A percentile compares a stretch with the other conserved stretches of the same genome.
These are phyloP conservation scores for Blennius ocellaris DNA, from an alignment of 2,113 vertebrate genomes.

Conservation along the genomic window DNA sequence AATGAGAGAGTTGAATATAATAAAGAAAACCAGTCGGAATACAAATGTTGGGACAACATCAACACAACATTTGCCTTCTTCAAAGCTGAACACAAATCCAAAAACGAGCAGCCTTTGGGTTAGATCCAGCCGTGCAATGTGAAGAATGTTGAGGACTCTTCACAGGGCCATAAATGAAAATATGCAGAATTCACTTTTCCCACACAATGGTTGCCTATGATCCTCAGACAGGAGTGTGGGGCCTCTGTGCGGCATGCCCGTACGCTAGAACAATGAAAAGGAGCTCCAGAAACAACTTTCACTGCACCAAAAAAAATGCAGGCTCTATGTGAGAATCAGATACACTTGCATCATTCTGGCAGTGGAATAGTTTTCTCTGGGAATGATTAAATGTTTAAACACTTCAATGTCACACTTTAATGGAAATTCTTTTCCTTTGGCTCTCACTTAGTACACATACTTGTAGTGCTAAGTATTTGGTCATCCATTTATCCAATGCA, in stretches of 20 bases:
- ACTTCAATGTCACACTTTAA: not conserved
- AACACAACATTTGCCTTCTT: constrained; percentile 11
- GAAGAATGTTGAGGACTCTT: constrained; percentile 54
- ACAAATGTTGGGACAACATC: not conserved
- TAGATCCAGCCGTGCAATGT: constrained; percentile 42
- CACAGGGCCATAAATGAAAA: constrained; percentile 56
- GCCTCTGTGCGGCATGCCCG: constrained; percentile 12
- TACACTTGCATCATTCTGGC: not conserved
- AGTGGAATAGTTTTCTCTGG: constrained; percentile 2
- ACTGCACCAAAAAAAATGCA: constrained; percentile 18
- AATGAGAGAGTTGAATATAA: no score
- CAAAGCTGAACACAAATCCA: constrained; percentile 19
- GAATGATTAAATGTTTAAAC: not conserved
- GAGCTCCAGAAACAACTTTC: constrained; percentile 25
- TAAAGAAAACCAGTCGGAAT: not conserved
- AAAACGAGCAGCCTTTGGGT: constrained; percentile 8
- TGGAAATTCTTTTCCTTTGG: not conserved
- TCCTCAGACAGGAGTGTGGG: constrained; percentile 19
- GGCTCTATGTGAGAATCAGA: constrained; percentile 11
- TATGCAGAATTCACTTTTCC: constrained; percentile 54
- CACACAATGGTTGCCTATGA: constrained; percentile 32
- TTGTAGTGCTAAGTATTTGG: no score
- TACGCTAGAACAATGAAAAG: constrained; percentile 13
- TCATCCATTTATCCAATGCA: no score
- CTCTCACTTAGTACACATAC: not conserved